Percentiles rank a stretch among this genome's conserved stretches.
Evolutionary conservation across 2,113 vertebrate species (phyloP).

Genomic region (Turdus rufiventris): DNA sequence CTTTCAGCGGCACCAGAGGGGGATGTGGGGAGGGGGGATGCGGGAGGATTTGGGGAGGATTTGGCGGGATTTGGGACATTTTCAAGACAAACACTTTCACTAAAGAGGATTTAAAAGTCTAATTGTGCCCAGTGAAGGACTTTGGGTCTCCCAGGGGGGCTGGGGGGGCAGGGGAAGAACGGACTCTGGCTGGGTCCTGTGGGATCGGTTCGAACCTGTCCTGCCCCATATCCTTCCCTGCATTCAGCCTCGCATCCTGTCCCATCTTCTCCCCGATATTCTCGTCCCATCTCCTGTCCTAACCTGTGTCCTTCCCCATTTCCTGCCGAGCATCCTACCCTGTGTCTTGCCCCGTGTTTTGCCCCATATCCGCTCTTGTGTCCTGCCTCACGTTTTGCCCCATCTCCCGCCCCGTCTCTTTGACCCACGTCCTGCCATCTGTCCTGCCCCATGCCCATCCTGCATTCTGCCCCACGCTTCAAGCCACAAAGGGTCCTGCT

Average conservation of each 20-base stretch:
- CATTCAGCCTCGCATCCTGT: accelerated
- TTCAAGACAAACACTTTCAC: slow-evolving; percentile 70
- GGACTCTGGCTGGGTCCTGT: background rate
- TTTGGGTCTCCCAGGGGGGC: background rate
- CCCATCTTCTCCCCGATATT: background rate
- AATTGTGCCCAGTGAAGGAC: background rate
- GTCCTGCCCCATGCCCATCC: background rate
- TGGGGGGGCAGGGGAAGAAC: background rate
- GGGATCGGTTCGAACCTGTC: background rate
- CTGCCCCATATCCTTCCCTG: background rate
- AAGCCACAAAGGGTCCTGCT: background rate
- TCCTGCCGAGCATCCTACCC: too few species aligned
- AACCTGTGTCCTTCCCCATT: too few species aligned
- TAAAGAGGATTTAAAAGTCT: slow-evolving; percentile 60
- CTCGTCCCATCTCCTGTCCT: background rate
- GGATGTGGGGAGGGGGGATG: background rate
- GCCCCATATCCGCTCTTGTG: too few species aligned
- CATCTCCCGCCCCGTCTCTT: background rate
- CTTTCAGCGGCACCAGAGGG: background rate
- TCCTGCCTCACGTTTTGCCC: background rate
- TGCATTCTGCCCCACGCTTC: background rate
- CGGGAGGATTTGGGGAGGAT: background rate
- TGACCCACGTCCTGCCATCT: background rate
- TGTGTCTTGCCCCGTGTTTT: background rate
- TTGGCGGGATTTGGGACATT: slow-evolving; percentile 61